Percentiles rank a stretch among this genome's conserved stretches.
These are phyloP conservation scores for Tangachromis dhanisi DNA, from an alignment of 2,113 vertebrate species.

Conservation along the genomic window DNA sequence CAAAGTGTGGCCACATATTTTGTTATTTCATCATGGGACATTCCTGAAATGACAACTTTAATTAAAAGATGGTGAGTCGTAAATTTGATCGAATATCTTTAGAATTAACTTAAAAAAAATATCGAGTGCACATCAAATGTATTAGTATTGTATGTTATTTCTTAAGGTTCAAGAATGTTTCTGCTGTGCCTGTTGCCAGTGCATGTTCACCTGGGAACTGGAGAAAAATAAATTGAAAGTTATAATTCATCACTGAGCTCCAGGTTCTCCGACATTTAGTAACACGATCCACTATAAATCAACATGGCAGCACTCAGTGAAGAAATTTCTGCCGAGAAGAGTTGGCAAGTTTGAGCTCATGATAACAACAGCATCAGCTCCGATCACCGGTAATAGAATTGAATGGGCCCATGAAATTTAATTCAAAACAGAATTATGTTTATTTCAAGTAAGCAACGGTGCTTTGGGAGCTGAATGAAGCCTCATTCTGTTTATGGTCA, in stretches of 20 bases:
- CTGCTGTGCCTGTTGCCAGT: background rate
- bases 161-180: background rate
- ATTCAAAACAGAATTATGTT: background rate
- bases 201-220: background rate
- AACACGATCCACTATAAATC: background rate
- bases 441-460: background rate
- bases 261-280: background rate
- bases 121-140: background rate
- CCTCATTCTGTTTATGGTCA: background rate
- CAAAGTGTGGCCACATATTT: background rate
- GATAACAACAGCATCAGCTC: background rate
- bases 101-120: background rate
- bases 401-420: background rate
- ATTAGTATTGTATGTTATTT: background rate
- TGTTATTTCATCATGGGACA: background rate
- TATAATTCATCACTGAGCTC: background rate
- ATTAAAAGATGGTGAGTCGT: background rate
- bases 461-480: background rate
- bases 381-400: background rate
- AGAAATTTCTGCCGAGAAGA: background rate
- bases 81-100: background rate
- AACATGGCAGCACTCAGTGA: background rate
- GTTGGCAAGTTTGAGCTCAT: background rate
- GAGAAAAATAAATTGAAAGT: background rate
- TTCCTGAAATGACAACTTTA: background rate